These are phyloP conservation scores for Conus ventricosus DNA, from an alignment of 1,140 invertebrate genomes.

Conservation along the genomic window DNA sequence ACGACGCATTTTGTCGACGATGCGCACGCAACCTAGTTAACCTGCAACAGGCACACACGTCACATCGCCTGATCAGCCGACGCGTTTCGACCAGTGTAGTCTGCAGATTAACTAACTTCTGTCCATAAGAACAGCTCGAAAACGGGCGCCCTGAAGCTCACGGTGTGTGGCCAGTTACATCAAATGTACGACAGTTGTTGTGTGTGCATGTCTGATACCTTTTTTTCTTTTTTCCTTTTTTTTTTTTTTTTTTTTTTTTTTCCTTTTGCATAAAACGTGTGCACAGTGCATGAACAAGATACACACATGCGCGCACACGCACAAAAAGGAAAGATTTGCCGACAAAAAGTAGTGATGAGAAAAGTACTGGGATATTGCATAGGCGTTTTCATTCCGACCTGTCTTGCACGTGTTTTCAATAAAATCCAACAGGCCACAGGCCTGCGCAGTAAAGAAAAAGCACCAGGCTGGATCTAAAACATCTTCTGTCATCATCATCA, in stretches of 20 bases:
- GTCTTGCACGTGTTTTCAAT: neutral
- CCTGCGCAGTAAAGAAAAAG: neutral
- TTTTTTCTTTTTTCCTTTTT: no score
- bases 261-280: neutral
- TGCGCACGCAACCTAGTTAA: no score
- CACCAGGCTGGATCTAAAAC: neutral
- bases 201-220: no score
- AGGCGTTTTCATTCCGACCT: slow-evolving; percentile 12
- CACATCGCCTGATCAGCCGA: no score
- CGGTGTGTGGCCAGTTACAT: no score
- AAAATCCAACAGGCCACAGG: neutral
- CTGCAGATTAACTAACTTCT: no score
- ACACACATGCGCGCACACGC: neutral
- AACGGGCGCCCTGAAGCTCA: no score
- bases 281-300: neutral
- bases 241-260: neutral
- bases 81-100: no score
- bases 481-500: slow-evolving; percentile 2
- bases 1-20: no score
- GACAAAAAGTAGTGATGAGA: neutral
- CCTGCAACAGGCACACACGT: no score
- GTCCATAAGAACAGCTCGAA: no score
- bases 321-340: neutral
- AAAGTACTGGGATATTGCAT: neutral
- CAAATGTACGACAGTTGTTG: no score